Evolutionary conservation across 92 coral and sea anemone genomes (phyloP).

Genomic region (Porites divaricata): DNA sequence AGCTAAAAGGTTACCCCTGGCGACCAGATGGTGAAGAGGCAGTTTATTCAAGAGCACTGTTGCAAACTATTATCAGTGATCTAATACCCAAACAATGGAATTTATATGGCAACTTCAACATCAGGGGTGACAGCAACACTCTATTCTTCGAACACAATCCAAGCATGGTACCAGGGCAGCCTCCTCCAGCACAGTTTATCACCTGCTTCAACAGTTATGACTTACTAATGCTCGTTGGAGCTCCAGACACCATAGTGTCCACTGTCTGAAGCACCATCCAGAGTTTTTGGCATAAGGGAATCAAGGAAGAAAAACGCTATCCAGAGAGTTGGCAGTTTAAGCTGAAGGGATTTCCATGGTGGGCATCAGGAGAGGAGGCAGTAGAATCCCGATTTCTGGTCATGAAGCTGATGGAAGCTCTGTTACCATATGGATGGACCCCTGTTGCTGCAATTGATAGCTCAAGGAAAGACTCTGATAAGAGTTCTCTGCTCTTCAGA

Average conservation of each 20-base stretch:
- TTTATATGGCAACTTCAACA: constrained; percentile 28
- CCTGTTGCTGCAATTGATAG: constrained; percentile 61
- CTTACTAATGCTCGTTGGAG: constrained; percentile 56
- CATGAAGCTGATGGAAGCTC: constrained; percentile 72
- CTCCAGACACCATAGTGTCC: constrained; percentile 50
- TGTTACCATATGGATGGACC: constrained; percentile 78
- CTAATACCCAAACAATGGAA: constrained; percentile 14
- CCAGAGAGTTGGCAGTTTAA: constrained; percentile 77
- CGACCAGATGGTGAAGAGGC: constrained; percentile 43
- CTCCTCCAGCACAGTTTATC: constrained; percentile 31
- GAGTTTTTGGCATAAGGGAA: constrained; percentile 55
- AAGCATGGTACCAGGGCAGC: constrained; percentile 19
- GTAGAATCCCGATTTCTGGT: constrained; percentile 72
- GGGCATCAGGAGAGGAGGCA: constrained; percentile 69
- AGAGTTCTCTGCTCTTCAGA: constrained; percentile 64
- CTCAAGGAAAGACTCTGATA: constrained; percentile 52
- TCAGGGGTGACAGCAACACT: constrained; percentile 50
- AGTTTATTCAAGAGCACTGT: constrained; percentile 46
- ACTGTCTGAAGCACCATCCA: constrained; percentile 54
- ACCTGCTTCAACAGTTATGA: constrained; percentile 64
- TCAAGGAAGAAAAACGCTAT: constrained; percentile 52
- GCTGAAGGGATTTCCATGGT: constrained; percentile 81
- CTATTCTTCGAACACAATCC: constrained; percentile 74
- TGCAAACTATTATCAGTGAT: constrained; percentile 43
- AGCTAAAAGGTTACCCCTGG: constrained; percentile 77